phyloP scores from a whole-genome alignment of 2,888 invertebrate genomes.

The Drosophila conformis region DNA sequence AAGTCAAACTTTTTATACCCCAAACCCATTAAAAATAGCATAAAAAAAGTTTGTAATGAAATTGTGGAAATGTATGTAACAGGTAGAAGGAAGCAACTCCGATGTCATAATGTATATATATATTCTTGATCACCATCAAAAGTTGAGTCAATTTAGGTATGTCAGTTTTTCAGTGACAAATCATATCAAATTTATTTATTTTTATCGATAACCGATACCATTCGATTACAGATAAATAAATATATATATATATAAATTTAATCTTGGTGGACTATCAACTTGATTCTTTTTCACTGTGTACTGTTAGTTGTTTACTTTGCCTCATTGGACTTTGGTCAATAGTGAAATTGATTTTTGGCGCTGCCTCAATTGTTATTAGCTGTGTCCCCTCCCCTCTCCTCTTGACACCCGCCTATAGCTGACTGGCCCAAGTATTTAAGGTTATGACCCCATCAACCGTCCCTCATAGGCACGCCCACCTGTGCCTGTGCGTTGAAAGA shows the following conservation, averaged over 20 bases:
- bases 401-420: not conserved
- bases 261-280: not conserved
- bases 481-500: not conserved
- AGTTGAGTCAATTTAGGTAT: not conserved
- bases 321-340: constrained; percentile 67
- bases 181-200: not conserved
- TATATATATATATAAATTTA: not conserved
- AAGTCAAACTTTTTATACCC: not conserved
- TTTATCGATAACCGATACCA: not conserved
- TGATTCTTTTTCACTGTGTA: not conserved
- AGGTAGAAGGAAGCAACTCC: not conserved
- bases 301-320: constrained; percentile 14
- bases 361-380: constrained; percentile 34
- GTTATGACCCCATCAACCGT: constrained; percentile 17
- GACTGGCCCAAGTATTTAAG: constrained; percentile 58
- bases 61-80: not conserved
- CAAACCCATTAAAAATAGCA: not conserved
- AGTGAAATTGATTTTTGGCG: constrained; percentile 73
- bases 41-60: not conserved
- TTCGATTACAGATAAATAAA: not conserved
- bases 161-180: not conserved
- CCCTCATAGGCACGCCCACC: constrained; percentile 39
- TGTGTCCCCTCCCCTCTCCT: not conserved
- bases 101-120: not conserved
- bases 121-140: not conserved